These are phyloP conservation scores for Holotrichia oblita DNA, from an alignment of 1,140 invertebrate species.

Conservation along the genomic window DNA sequence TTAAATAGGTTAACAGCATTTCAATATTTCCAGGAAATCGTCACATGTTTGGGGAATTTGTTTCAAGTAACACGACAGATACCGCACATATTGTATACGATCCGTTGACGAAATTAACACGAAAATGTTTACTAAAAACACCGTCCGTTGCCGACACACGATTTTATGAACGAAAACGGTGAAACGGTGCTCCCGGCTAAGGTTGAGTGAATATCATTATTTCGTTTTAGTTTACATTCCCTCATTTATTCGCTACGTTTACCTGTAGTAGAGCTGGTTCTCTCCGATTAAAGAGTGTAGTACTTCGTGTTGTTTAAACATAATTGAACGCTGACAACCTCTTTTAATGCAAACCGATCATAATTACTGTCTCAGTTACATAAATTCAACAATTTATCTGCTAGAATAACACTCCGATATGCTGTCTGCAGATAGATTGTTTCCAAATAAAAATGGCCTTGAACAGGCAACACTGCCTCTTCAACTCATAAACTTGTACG, in stretches of 20 bases:
- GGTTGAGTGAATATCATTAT: slow-evolving; percentile 19
- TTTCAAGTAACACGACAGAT: slow-evolving; percentile 7
- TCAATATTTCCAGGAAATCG: slow-evolving; percentile 33
- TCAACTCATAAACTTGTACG: too few relatives aligned
- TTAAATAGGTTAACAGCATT: slow-evolving; percentile 37
- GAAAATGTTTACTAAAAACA: not conserved
- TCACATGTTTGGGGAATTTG: not conserved
- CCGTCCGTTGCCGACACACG: not conserved
- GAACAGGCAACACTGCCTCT: not conserved
- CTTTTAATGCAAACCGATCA: too few relatives aligned
- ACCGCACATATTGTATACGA: not conserved
- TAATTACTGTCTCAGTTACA: too few relatives aligned
- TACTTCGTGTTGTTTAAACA: not conserved
- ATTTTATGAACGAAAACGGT: not conserved
- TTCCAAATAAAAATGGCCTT: slow-evolving; percentile 8
- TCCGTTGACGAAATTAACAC: not conserved
- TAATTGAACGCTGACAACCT: not conserved
- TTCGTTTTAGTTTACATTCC: slow-evolving; percentile 32
- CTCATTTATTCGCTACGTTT: slow-evolving; percentile 31
- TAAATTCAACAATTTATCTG: not conserved
- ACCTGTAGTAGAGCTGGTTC: not conserved
- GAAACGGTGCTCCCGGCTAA: slow-evolving; percentile 14
- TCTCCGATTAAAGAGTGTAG: not conserved
- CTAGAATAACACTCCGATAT: too few relatives aligned
- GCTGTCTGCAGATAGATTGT: not conserved